Evolutionary conservation across 2,113 vertebrate genomes (phyloP).

Genomic region (Dipodomys merriami): DNA sequence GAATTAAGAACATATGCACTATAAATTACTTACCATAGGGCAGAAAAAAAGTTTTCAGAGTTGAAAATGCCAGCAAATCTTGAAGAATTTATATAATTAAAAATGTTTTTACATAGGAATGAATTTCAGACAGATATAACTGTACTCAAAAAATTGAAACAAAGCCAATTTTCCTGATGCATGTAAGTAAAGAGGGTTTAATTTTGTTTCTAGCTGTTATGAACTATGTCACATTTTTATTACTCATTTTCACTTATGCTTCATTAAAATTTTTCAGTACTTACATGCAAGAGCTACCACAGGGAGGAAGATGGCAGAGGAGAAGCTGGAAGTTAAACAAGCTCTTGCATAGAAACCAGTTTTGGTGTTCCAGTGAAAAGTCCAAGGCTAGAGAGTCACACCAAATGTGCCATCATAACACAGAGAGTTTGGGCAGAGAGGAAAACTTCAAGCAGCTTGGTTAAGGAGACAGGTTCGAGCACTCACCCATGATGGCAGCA

Average conservation of each 20-base stretch:
- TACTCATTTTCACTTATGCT: not conserved
- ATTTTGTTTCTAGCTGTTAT: conserved; percentile 18
- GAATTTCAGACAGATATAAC: conserved; percentile 34
- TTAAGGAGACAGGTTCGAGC: no score
- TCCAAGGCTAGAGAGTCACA: no score
- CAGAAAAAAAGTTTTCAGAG: not conserved
- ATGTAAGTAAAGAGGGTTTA: not conserved
- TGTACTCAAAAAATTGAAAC: not conserved
- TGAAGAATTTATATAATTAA: conserved; percentile 43
- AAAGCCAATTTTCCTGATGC: not conserved
- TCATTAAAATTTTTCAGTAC: conserved; percentile 2
- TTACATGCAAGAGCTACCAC: no score
- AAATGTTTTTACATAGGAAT: conserved; percentile 29
- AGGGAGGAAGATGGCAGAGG: no score
- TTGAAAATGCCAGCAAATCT: not conserved
- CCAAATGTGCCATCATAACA: no score
- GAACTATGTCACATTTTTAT: not conserved
- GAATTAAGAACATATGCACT: not conserved
- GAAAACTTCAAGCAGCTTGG: no score
- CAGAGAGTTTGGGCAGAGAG: no score
- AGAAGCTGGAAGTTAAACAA: no score
- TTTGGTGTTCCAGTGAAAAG: no score
- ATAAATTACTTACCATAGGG: not conserved
- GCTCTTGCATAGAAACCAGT: no score
- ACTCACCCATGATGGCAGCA: no score